Evolutionary conservation across 2,888 invertebrate genomes (phyloP).

Genomic region (Aspidiotus destructor): DNA sequence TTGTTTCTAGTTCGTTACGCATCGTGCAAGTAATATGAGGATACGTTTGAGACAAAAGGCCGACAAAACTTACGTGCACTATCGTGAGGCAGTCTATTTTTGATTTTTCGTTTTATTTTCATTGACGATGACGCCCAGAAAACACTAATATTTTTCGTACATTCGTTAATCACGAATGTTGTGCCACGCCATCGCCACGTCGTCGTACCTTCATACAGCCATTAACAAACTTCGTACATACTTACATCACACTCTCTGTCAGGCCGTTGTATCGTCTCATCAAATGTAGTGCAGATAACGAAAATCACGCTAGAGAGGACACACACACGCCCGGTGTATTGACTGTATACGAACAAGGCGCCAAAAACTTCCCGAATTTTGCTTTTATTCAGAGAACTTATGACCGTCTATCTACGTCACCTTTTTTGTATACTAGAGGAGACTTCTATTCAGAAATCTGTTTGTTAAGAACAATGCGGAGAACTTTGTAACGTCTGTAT

Average conservation of each 20-base stretch:
- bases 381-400: not conserved
- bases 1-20: too few relatives aligned
- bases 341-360: not conserved
- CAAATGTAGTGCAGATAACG: not conserved
- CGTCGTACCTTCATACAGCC: too few relatives aligned
- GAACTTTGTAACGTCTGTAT: not conserved
- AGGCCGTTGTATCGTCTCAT: not conserved
- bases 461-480: not conserved
- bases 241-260: not conserved
- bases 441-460: not conserved
- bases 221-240: too few relatives aligned
- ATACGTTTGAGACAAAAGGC: too few relatives aligned
- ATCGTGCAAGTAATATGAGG: too few relatives aligned
- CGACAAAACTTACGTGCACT: too few relatives aligned
- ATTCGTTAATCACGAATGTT: too few relatives aligned
- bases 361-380: not conserved
- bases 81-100: not conserved
- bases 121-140: not conserved
- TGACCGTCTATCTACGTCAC: not conserved
- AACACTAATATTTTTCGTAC: too few relatives aligned
- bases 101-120: constrained; percentile 2
- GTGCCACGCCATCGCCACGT: too few relatives aligned
- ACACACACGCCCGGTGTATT: too few relatives aligned
- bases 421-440: not conserved
- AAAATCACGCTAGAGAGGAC: not conserved